Percentiles rank a stretch among this genome's conserved stretches.
Conservation (phyloP, 2,797 vertebrate species). For the Chrosomus eos region DNA sequence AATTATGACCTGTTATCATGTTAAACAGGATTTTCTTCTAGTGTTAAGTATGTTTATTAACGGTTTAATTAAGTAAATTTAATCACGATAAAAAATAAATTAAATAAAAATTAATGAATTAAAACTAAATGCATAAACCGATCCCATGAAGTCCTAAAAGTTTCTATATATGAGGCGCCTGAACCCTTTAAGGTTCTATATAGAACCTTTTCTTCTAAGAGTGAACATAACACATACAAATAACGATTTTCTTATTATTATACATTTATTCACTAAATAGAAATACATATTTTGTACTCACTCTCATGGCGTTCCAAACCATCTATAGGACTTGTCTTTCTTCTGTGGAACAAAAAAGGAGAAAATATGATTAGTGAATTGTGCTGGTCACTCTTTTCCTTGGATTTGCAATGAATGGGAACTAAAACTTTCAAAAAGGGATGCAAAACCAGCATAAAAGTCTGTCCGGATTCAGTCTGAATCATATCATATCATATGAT, state of each 20-base stretch:
- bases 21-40: too few relatives aligned
- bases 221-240: not conserved
- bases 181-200: not conserved
- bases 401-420: not conserved
- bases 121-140: not conserved
- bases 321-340: not conserved
- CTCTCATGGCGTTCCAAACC: not conserved
- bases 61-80: not conserved
- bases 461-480: not conserved
- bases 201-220: not conserved
- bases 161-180: not conserved
- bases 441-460: not conserved
- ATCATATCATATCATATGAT: not conserved
- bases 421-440: not conserved
- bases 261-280: not conserved
- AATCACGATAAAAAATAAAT: not conserved
- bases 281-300: not conserved
- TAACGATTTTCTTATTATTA: not conserved
- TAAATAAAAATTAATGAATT: not conserved
- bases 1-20: too few relatives aligned
- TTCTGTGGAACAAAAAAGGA: not conserved
- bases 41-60: not conserved
- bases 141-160: not conserved
- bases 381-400: not conserved
- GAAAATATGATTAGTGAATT: not conserved